Evolutionary conservation across 92 coral and sea anemone species (phyloP), one percentile per base, ranked within the genome.

Genomic region (Phenganax subtilis): DNA sequence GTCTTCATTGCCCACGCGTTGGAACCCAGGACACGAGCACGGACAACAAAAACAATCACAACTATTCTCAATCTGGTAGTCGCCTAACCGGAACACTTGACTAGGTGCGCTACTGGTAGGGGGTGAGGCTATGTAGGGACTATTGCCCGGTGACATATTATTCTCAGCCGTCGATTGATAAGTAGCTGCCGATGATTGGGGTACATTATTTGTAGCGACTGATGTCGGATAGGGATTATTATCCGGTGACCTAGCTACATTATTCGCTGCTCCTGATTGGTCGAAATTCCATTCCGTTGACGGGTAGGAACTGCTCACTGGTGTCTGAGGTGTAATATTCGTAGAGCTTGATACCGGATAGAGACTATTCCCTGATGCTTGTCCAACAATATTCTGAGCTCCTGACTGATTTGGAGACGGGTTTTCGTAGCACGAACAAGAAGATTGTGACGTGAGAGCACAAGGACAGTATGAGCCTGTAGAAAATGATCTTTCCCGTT

Each of bases 1-100:
- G 61, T 54, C 54, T 11, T 73, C 77, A 54, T 55, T 29, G 31
- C 58, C 30, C 31, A 20, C 14, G 17, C 4, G 47, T 12, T 68
- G 16, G 54, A 28, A 29, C 58, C 58, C 77, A 73, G 77, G 77
- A 73, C 77, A 73, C 30, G 77, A 53, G 51, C 77, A 73, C 77
- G 77, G 77, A 20, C 77, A 73, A 12, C 77, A 73, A 25, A 51
- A 54, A 16, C 77, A 73, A 73, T 73, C 77, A 54, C 77, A 73
- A 73, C 31, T 55, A 54, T 25, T 73, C 29, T 73, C 59, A 73
- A 73, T 29, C 12, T 6, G 31, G 51, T 52, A 73, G 20, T 53
- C 59, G 8, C 77, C 77, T 6, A 54, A n/a, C 31, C 61, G 77
- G 61, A n/a, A 55, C 7, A 29, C 51, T 52, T 73, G 77, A 37